These are phyloP conservation scores for Stegana nigrithorax DNA, from an alignment of 2,888 invertebrate species.

Conservation along the genomic window DNA sequence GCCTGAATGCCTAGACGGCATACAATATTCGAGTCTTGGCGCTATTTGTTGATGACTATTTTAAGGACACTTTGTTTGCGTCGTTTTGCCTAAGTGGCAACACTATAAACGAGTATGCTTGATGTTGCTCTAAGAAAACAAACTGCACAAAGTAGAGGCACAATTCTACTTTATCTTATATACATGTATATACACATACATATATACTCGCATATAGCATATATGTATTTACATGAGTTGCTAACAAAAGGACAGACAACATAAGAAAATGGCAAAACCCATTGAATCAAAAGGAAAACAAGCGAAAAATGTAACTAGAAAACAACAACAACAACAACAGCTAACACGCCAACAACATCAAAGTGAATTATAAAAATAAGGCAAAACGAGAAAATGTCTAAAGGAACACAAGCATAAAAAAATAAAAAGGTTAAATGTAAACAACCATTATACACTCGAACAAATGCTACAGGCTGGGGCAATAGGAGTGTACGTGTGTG, in stretches of 20 bases:
- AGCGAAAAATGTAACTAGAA: background rate
- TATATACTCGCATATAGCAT: background rate
- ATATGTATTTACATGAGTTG: too few species aligned
- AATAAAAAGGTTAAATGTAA: slow-evolving; percentile 47
- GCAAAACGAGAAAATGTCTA: slow-evolving; percentile 21
- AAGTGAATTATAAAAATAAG: slow-evolving; percentile 46
- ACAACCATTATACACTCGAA: slow-evolving; percentile 57
- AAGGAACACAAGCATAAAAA: slow-evolving; percentile 18
- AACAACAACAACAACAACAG: background rate
- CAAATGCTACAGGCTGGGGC: slow-evolving; percentile 37
- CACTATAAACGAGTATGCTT: slow-evolving; percentile 20
- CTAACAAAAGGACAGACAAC: slow-evolving; percentile 23
- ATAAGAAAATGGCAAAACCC: slow-evolving; percentile 23
- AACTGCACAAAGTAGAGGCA: slow-evolving; percentile 6
- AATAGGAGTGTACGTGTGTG: slow-evolving; percentile 21
- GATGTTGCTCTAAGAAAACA: slow-evolving; percentile 6
- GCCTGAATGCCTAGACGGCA: too few species aligned
- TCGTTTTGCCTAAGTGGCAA: slow-evolving; percentile 33
- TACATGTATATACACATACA: background rate
- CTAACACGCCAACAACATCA: slow-evolving; percentile 38
- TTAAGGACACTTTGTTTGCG: slow-evolving; percentile 40
- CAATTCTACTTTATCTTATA: background rate
- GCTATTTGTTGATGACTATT: slow-evolving; percentile 48
- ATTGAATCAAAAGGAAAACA: slow-evolving; percentile 3
- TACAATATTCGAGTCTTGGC: too few species aligned